phyloP scores from a whole-genome alignment of 2,797 vertebrate genomes.

The Spheniscus humboldti region DNA sequence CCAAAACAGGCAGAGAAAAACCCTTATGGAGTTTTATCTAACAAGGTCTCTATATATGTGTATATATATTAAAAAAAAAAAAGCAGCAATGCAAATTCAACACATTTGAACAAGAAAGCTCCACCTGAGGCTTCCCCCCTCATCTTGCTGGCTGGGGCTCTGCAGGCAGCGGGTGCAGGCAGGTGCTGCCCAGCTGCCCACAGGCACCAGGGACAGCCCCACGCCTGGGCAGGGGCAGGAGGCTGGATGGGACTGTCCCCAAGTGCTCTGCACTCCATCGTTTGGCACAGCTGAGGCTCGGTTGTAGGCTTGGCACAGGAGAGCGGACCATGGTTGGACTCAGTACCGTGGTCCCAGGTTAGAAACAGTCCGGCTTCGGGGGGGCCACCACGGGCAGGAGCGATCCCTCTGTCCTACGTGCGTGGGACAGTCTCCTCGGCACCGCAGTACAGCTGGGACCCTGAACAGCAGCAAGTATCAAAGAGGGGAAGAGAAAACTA shows the following conservation, averaged over 20 bases:
- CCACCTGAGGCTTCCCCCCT: not conserved
- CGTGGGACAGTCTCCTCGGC: not conserved
- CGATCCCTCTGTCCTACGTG: not conserved
- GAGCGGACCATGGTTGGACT: not conserved
- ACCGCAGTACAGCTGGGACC: not conserved
- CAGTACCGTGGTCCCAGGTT: not conserved
- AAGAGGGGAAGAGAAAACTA: not conserved
- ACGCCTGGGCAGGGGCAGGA: not conserved
- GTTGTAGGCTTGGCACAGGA: not conserved
- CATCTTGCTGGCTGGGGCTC: not conserved
- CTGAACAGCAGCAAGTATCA: not conserved
- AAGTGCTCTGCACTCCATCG: not conserved
- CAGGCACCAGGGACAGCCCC: not conserved
- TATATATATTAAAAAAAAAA: not conserved
- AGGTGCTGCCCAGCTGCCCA: not conserved
- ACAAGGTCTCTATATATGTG: not conserved
- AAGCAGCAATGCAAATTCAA: not conserved
- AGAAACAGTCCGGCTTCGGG: not conserved
- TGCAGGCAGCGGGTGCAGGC: not conserved
- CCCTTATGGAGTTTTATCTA: not conserved
- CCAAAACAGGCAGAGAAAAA: not conserved
- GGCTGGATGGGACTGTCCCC: not conserved
- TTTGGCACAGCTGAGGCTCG: not conserved
- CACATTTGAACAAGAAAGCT: not conserved
- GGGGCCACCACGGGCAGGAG: not conserved